Percentiles rank a stretch among this genome's conserved stretches.
These are phyloP conservation scores for Lochmaea crataegi DNA, from an alignment of 2,888 invertebrate genomes.

Conservation along the genomic window DNA sequence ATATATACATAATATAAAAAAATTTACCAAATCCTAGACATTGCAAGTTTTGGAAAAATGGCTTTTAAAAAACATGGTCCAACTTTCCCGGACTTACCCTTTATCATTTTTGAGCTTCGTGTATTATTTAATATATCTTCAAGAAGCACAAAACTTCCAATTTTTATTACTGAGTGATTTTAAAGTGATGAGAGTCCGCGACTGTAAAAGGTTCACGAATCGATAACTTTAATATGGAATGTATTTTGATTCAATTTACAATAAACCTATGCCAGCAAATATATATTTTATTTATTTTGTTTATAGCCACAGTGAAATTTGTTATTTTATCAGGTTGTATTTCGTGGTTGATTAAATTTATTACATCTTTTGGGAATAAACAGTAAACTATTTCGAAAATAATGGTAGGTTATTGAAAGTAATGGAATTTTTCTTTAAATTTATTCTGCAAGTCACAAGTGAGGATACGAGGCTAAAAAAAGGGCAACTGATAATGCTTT, in stretches of 20 bases:
- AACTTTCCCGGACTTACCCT: no score
- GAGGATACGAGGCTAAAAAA: no score
- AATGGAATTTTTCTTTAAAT: not conserved
- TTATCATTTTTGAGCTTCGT: no score
- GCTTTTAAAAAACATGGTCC: no score
- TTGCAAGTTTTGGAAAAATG: no score
- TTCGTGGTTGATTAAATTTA: not conserved
- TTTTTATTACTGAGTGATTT: no score
- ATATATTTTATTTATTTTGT: conserved; percentile 20
- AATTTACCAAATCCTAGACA: no score
- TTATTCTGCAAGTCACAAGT: not conserved
- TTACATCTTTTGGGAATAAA: conserved; percentile 1
- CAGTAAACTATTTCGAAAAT: not conserved
- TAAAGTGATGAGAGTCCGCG: not conserved
- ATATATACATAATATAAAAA: no score
- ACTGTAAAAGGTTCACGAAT: not conserved
- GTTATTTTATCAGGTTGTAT: conserved; percentile 11
- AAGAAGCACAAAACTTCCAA: no score
- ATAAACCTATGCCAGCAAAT: conserved; percentile 11
- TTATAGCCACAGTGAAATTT: not conserved
- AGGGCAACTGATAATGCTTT: no score
- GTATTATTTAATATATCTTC: no score
- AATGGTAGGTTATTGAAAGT: not conserved
- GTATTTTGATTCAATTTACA: conserved; percentile 17
- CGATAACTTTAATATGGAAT: conserved; percentile 8